Base-by-base conservation (phyloP, 2,888 invertebrate genomes). In the Leptinotarsa rubiginosa region DNA sequence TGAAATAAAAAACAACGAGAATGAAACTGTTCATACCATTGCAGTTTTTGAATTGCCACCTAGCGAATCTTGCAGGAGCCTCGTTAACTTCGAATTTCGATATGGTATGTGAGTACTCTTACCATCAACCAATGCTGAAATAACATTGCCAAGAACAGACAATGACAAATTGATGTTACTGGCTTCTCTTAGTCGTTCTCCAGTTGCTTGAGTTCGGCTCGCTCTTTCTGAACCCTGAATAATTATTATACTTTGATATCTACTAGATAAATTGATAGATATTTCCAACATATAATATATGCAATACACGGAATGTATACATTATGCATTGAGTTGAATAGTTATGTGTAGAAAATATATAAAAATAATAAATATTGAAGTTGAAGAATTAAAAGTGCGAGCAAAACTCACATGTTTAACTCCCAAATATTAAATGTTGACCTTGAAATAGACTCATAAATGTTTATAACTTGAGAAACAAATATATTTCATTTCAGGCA, bases 101-200 rank as follows among this genome's bases (percentile, higher is more conserved):
- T 99, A 99, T 0, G 99, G 99, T 82, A 99, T 96, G 88, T 99
- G 98, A 0, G 95, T 96, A 82, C 96, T 96, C 89, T 98, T 98
- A 64, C 98, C 97, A 89, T 99, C 99, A 3, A 98, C 98, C 78
- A 99, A 89, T 1, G 99, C 98, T 4, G 98, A 98, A 81, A 99
- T 99, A 2, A 99, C 99, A 88, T 99, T 99, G 41, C 99, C 99
- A 71, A 99, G 89, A 0, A 98, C 98, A 0, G 99, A 98, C 0
- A 99, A 91, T 0, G 99, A 99, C 77, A 98, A 92, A 90, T 99
- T 99, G 81, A 99, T 99, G 89, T 98, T 99, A 0, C 97, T 97
- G 0, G 99, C 98, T 88, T 99, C 99, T 85, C 97, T 96, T 70
- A 99, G 89, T 1, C 98, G 91, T 78, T 97, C 93, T 47, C 99